phyloP scores from a whole-genome alignment of 37 sponge, comb jelly and placozoan genomes.

The Hormiphora californensis region DNA sequence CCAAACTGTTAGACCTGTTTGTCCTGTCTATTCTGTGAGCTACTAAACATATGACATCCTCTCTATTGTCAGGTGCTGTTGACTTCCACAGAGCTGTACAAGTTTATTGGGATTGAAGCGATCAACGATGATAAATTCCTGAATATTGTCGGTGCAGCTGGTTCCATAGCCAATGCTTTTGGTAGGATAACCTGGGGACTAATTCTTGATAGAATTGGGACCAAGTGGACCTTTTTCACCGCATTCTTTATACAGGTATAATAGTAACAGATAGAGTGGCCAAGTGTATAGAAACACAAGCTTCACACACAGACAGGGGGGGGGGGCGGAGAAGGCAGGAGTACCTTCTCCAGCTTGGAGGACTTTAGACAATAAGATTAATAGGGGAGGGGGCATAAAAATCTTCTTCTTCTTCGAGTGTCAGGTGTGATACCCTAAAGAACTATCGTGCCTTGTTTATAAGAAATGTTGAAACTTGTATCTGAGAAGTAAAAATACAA shows the following conservation, averaged over 20 bases:
- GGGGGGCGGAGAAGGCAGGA: no score
- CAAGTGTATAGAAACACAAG: no score
- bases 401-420: no score
- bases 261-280: no score
- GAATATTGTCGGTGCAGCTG: slow-evolving; percentile 20
- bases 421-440: no score
- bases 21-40: neutral
- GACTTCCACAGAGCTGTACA: slow-evolving; percentile 27
- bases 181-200: slow-evolving; percentile 34
- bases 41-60: neutral
- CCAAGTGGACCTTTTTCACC: neutral
- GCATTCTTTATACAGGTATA: slow-evolving; percentile 49
- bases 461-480: no score
- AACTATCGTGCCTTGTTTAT: no score
- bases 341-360: no score
- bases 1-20: neutral
- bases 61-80: slow-evolving; percentile 8
- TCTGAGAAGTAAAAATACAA: no score
- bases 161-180: slow-evolving; percentile 8
- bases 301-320: no score
- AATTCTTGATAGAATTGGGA: slow-evolving; percentile 31
- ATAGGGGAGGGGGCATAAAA: no score
- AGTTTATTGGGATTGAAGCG: slow-evolving; percentile 50
- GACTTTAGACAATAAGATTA: no score
- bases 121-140: slow-evolving; percentile 47